Evolutionary conservation across 2,113 vertebrate species (phyloP).

Genomic region (Ceyx cyanopectus): DNA sequence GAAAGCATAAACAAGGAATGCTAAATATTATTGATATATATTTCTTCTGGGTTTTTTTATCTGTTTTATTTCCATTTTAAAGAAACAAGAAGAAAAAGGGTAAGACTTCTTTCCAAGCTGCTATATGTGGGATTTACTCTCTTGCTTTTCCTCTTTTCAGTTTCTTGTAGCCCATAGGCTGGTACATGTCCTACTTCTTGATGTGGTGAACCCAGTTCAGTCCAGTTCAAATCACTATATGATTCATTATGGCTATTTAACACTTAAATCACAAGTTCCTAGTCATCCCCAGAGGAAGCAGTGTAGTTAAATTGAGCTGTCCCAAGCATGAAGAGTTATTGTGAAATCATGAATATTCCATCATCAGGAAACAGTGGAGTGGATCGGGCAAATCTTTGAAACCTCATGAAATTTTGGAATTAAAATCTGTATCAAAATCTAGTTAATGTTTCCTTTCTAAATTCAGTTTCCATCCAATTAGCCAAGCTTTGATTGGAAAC

Average conservation of each 20-base stretch:
- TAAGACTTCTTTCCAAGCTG: neutral
- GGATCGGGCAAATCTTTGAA: neutral
- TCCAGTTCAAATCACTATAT: neutral
- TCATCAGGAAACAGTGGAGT: neutral
- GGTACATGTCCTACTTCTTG: neutral
- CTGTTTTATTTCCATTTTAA: neutral
- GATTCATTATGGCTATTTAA: neutral
- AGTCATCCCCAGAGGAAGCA: neutral
- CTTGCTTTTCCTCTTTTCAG: neutral
- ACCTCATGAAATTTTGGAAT: neutral
- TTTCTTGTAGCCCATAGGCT: neutral
- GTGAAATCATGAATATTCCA: slow-evolving; percentile 37
- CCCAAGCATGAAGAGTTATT: neutral
- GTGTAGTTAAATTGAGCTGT: slow-evolving; percentile 16
- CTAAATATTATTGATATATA: neutral
- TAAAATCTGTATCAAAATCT: neutral
- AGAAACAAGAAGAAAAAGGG: neutral
- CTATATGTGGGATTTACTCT: neutral
- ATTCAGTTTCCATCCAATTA: slow-evolving; percentile 51
- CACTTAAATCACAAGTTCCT: neutral
- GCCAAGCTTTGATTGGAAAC: slow-evolving; percentile 36
- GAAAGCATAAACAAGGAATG: neutral
- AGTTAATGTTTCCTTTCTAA: slow-evolving; percentile 51
- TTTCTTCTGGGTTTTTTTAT: neutral
- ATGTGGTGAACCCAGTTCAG: neutral